These are phyloP conservation scores for Phengaris arion DNA, from an alignment of 2,888 invertebrate species.

Conservation along the genomic window DNA sequence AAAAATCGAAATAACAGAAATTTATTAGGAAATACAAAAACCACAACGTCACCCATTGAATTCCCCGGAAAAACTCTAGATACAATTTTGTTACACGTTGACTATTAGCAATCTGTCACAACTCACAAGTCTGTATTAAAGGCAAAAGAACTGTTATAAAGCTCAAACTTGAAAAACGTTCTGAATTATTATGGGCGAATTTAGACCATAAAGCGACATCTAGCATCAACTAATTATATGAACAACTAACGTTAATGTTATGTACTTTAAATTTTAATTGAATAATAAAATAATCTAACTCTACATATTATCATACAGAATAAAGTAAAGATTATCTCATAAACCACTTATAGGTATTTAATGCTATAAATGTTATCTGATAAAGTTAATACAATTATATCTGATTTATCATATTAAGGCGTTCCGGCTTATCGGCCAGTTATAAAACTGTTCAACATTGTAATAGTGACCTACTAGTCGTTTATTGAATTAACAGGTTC, in stretches of 20 bases:
- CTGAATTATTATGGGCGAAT: too few relatives aligned
- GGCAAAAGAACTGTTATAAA: too few relatives aligned
- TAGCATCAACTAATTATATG: neutral
- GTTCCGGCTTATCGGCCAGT: conserved; percentile 16
- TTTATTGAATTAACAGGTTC: neutral
- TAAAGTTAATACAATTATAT: conserved; percentile 19
- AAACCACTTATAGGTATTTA: conserved; percentile 14
- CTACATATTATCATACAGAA: conserved; percentile 3
- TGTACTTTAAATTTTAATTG: too few relatives aligned
- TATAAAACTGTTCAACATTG: conserved; percentile 15
- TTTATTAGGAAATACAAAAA: too few relatives aligned
- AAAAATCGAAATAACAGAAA: too few relatives aligned
- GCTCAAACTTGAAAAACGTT: too few relatives aligned
- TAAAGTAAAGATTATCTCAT: conserved; percentile 2
- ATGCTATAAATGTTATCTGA: conserved; percentile 18
- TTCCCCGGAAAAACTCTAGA: too few relatives aligned
- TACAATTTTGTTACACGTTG: too few relatives aligned
- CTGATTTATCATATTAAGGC: conserved; percentile 13
- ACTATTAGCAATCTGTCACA: too few relatives aligned
- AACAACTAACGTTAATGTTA: neutral
- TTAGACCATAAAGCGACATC: neutral
- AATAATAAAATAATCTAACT: neutral
- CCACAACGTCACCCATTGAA: too few relatives aligned
- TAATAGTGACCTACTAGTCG: conserved; percentile 6
- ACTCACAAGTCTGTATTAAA: too few relatives aligned